phyloP scores from a whole-genome alignment of 2,797 vertebrate species.

The Sparidentex hasta region DNA sequence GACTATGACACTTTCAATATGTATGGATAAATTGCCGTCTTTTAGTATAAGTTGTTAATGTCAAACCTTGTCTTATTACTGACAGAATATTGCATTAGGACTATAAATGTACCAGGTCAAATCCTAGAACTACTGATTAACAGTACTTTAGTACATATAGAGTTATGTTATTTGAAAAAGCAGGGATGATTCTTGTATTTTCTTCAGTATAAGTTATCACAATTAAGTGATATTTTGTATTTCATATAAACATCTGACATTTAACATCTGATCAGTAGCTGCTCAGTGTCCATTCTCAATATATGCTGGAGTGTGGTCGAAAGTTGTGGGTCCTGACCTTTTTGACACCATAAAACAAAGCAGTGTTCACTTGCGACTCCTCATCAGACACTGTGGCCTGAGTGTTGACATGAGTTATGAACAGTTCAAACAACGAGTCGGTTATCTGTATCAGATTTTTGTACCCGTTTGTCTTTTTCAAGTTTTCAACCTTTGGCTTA shows the following conservation, averaged over 20 bases:
- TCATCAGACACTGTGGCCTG: constrained; percentile 6
- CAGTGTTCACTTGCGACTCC: neutral
- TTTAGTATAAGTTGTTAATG: neutral
- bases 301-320: constrained; percentile 6
- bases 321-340: neutral
- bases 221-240: neutral
- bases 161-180: neutral
- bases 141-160: neutral
- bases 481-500: neutral
- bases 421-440: neutral
- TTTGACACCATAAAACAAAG: constrained; percentile 29
- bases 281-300: neutral
- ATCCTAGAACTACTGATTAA: neutral
- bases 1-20: neutral
- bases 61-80: neutral
- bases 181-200: neutral
- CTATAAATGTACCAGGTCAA: neutral
- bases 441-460: neutral
- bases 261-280: neutral
- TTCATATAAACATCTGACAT: neutral
- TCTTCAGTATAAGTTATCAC: neutral
- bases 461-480: neutral
- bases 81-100: neutral
- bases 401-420: constrained; percentile 25
- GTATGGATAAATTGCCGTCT: neutral